Conservation (phyloP, 2,113 vertebrate genomes). For the Halichoeres trimaculatus region DNA sequence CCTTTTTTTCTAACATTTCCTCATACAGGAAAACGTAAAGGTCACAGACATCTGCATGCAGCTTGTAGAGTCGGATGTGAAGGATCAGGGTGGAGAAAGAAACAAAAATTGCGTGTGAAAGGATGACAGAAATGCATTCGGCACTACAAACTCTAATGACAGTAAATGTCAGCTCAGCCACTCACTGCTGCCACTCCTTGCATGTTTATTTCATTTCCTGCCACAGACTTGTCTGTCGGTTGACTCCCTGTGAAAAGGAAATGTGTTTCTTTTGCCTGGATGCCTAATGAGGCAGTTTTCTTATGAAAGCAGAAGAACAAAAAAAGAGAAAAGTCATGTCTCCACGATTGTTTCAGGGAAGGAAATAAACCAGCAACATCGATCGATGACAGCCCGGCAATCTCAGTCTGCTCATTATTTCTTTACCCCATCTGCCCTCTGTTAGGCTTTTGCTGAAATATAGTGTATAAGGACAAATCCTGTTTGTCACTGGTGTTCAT, state of each 20-base stretch:
- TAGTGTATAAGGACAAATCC: not conserved
- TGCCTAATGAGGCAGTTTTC: slow-evolving; percentile 59
- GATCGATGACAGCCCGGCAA: slow-evolving; percentile 16
- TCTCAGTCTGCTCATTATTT: not conserved
- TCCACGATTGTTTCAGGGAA: slow-evolving; percentile 20
- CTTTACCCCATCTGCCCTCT: slow-evolving; percentile 20
- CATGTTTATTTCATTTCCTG: slow-evolving; percentile 71
- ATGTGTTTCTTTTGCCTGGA: slow-evolving; percentile 53
- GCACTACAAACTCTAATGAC: slow-evolving; percentile 71
- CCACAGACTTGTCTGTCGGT: slow-evolving; percentile 49
- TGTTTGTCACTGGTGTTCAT: not conserved
- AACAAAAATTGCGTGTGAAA: slow-evolving; percentile 33
- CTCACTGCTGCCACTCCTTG: slow-evolving; percentile 60
- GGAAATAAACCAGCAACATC: slow-evolving; percentile 23
- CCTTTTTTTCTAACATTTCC: slow-evolving; percentile 12
- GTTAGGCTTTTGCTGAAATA: slow-evolving; percentile 15
- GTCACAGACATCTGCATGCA: slow-evolving; percentile 62
- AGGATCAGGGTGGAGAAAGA: not conserved
- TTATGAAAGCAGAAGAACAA: slow-evolving; percentile 1
- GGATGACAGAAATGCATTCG: slow-evolving; percentile 64
- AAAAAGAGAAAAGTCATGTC: not conserved
- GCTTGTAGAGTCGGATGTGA: slow-evolving; percentile 21
- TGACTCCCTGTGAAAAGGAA: slow-evolving; percentile 63
- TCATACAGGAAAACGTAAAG: slow-evolving; percentile 45
- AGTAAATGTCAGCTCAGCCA: slow-evolving; percentile 71